Evolutionary conservation across 1,140 invertebrate species (phyloP).

Genomic region (Tetragnatha versicolor): DNA sequence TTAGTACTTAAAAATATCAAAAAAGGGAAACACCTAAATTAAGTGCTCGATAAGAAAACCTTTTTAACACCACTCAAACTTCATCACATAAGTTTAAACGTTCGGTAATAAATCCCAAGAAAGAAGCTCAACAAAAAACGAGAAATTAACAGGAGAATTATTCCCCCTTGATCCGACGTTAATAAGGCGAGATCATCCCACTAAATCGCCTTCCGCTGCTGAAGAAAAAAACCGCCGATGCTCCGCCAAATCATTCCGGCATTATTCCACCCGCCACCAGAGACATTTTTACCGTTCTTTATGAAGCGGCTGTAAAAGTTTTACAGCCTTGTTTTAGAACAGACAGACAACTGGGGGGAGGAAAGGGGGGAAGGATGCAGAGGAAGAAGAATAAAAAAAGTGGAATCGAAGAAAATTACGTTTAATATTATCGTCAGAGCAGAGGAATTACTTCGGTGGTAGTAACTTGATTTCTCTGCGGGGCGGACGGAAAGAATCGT

Average conservation of each 20-base stretch:
- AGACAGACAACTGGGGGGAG: not conserved
- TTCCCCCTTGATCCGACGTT: no score
- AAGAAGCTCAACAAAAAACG: no score
- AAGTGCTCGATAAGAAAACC: no score
- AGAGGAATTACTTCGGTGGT: slow-evolving; percentile 13
- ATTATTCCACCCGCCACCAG: not conserved
- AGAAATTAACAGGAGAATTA: no score
- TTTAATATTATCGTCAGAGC: slow-evolving; percentile 36
- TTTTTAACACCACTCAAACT: no score
- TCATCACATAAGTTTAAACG: no score
- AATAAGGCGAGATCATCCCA: no score
- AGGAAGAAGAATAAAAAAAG: not conserved
- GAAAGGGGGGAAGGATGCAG: not conserved
- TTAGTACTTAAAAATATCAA: no score
- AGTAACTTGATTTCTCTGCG: slow-evolving; percentile 40
- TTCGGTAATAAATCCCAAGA: no score
- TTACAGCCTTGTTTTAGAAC: slow-evolving; percentile 34
- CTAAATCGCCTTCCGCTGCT: no score
- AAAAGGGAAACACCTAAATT: no score
- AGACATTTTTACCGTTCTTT: slow-evolving; percentile 41
- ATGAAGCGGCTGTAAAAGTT: slow-evolving; percentile 45
- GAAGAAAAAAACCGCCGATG: slow-evolving; percentile 13
- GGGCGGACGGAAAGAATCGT: not conserved
- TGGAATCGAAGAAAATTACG: slow-evolving; percentile 24
- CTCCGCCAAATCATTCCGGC: not conserved